Conservation (phyloP, 1,140 invertebrate genomes). For the Coelopa frigida region DNA sequence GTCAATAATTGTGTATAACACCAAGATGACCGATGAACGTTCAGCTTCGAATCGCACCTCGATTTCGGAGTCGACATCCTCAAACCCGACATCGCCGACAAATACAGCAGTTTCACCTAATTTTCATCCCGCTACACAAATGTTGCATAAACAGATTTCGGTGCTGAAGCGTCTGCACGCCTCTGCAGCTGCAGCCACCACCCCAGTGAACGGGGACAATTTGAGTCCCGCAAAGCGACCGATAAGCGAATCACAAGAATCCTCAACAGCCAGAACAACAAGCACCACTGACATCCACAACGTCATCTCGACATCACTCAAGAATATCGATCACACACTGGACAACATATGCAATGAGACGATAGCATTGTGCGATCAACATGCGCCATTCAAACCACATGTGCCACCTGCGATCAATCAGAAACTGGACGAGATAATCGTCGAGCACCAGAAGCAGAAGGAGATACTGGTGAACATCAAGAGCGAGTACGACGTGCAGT, state of each 20-base stretch:
- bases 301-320: slow-evolving; percentile 24
- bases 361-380: slow-evolving; percentile 15
- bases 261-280: background rate
- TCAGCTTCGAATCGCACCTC: too few relatives aligned
- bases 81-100: too few relatives aligned
- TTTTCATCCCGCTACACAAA: too few relatives aligned
- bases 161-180: slow-evolving; percentile 12
- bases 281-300: slow-evolving; percentile 16
- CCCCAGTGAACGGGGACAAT: background rate
- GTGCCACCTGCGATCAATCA: slow-evolving; percentile 15
- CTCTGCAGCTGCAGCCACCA: background rate
- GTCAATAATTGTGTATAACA: too few relatives aligned
- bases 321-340: slow-evolving; percentile 23
- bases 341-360: slow-evolving; percentile 18
- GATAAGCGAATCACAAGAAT: background rate
- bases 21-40: too few relatives aligned
- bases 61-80: too few relatives aligned
- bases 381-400: slow-evolving; percentile 11
- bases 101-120: too few relatives aligned
- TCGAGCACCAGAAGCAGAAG: slow-evolving; percentile 26
- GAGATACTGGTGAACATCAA: slow-evolving; percentile 25
- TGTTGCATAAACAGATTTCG: slow-evolving; percentile 6
- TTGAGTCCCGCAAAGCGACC: slow-evolving; percentile 7
- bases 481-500: slow-evolving; percentile 24
- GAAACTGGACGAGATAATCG: slow-evolving; percentile 23